Evolutionary conservation across 1,140 invertebrate species (phyloP), one percentile per base, ranked within the genome.

Genomic region (Teleopsis dalmanni): DNA sequence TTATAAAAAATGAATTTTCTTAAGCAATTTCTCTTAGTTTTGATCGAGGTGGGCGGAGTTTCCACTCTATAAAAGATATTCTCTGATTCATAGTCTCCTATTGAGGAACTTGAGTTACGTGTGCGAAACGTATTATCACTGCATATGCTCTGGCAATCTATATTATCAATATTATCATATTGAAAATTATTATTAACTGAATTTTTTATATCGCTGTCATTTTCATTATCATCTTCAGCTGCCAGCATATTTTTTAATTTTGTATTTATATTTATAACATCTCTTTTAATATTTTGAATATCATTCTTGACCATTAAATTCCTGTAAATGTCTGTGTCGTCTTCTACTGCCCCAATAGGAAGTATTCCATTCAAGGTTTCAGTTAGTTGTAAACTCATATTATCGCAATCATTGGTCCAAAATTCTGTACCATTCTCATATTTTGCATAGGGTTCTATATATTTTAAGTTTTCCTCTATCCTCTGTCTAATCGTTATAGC

Each of bases 71-170:
- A n/a, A n/a, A n/a, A n/a, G n/a, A n/a, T n/a, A n/a, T n/a, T n/a
- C n/a, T n/a, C n/a, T 14, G 66, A 69, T 48, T 69, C 65, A 48
- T 69, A 69, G 38, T 69, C 65, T 19, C 57, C 65, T 42, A 69
- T 69, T 9, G 65, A 69, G 7, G 65, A 69, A 47, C 65, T 69
- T 37, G 64, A 60, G 0, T 65, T 69, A 47, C 65, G 63, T 0
- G 62, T 64, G 6, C 65, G 58, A 59, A 69, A 68, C 23, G 65
- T 62, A 2, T 53, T 54, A 41, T 57, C 53, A 34, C 65, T 68
- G 43, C 55, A 62, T 33, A 59, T 54, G 34, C 60, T 68, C 7
- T 46, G 56, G 31, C 34, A 48, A 26, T 47, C 38, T 33, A 42
- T 41, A 35, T 47, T 34, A 18, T 46, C 45, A 19, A 50, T 27